Percentiles rank a stretch among this genome's conserved stretches.
phyloP scores from a whole-genome alignment of 1,140 invertebrate genomes.

The Drosophila orena region DNA sequence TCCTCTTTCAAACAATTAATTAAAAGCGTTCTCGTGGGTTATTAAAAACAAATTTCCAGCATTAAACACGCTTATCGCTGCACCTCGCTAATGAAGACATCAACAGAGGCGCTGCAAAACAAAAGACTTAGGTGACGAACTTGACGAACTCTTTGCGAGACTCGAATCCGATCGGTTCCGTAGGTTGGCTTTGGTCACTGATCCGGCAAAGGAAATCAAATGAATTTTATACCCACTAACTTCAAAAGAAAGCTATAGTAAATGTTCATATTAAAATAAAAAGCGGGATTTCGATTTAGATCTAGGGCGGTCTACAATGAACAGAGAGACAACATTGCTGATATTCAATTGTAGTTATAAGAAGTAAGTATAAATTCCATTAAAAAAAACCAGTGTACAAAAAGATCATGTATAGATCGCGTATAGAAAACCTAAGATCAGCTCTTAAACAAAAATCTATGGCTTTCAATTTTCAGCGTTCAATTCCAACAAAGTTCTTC shows the following conservation, averaged over 20 bases:
- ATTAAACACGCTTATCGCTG: conserved; percentile 44
- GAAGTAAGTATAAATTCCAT: too few species aligned
- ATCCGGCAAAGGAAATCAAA: conserved; percentile 5
- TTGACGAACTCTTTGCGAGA: conserved; percentile 31
- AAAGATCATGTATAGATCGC: too few species aligned
- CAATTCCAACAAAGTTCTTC: conserved; percentile 13
- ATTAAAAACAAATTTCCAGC: conserved; percentile 76
- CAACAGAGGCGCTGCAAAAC: conserved; percentile 57
- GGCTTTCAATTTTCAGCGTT: neutral
- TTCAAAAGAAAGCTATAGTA: neutral
- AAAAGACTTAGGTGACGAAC: conserved; percentile 79
- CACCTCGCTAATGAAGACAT: conserved; percentile 69
- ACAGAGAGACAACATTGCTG: too few species aligned
- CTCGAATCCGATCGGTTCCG: neutral
- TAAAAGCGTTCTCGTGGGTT: conserved; percentile 62
- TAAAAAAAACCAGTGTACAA: too few species aligned
- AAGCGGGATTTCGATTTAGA: too few species aligned
- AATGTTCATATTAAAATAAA: neutral
- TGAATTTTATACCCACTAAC: neutral
- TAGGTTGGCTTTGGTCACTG: neutral
- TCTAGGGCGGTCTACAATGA: too few species aligned
- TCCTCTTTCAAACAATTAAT: conserved; percentile 61
- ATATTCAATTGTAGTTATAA: too few species aligned
- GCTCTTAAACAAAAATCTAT: neutral
- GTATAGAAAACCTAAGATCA: neutral